phyloP scores from a whole-genome alignment of 2,113 vertebrate species.

The Arizona elegans region DNA sequence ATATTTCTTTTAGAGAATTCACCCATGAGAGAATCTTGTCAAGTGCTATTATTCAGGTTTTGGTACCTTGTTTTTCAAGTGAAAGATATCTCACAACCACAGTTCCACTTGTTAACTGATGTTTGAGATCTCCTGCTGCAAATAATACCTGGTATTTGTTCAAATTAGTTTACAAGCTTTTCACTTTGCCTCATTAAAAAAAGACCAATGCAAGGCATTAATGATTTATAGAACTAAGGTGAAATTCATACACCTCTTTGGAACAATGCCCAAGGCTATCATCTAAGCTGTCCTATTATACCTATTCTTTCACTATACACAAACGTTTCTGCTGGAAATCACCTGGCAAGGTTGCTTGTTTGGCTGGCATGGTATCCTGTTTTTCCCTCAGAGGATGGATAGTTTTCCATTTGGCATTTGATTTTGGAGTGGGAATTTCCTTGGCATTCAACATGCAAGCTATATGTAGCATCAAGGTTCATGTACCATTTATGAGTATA shows the following conservation, averaged over 20 bases:
- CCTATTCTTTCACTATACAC: not conserved
- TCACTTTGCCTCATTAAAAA: constrained; percentile 57
- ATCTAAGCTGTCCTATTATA: not conserved
- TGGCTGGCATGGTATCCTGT: not conserved
- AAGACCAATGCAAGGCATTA: constrained; percentile 32
- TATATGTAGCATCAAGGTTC: not conserved
- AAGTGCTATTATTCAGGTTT: constrained; percentile 35
- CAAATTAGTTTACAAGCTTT: constrained; percentile 58
- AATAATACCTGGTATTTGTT: constrained; percentile 48
- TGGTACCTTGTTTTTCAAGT: constrained; percentile 46
- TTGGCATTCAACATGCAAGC: not conserved
- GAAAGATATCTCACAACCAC: constrained; percentile 48
- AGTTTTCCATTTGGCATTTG: not conserved
- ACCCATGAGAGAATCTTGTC: constrained; percentile 32
- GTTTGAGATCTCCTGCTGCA: constrained; percentile 31
- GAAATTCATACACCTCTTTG: constrained; percentile 27
- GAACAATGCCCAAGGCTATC: constrained; percentile 17
- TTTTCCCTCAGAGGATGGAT: not conserved
- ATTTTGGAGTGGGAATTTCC: not conserved
- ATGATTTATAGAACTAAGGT: constrained; percentile 32
- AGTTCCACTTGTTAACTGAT: constrained; percentile 46
- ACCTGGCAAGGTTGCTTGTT: not conserved
- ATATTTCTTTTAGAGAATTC: constrained; percentile 48
- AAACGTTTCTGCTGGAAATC: not conserved
- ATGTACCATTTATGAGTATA: not conserved